phyloP scores from a whole-genome alignment of 2,888 invertebrate species.

The Leucoma salicis region DNA sequence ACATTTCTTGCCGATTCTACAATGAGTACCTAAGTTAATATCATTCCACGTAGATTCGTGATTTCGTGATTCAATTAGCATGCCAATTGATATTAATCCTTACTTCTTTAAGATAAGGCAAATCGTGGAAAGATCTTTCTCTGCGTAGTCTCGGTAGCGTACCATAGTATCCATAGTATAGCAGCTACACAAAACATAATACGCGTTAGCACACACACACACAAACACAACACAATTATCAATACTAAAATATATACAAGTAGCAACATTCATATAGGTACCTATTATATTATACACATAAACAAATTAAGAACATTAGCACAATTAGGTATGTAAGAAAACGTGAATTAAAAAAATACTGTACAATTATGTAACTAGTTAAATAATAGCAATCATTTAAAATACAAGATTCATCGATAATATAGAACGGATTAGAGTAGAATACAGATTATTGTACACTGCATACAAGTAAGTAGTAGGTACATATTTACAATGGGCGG shows the following conservation, averaged over 20 bases:
- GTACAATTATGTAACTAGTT: background rate
- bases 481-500: no score
- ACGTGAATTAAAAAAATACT: background rate
- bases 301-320: no score
- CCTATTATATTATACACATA: no score
- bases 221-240: slow-evolving; percentile 10
- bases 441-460: no score
- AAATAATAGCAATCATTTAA: no score
- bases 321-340: background rate
- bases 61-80: slow-evolving; percentile 35
- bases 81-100: slow-evolving; percentile 68
- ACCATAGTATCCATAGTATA: slow-evolving; percentile 87
- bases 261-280: slow-evolving; percentile 3
- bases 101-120: slow-evolving; percentile 90
- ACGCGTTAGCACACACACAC: slow-evolving; percentile 14
- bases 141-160: slow-evolving; percentile 88
- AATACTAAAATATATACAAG: background rate
- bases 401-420: no score
- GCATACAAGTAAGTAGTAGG: no score
- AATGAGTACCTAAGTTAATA: slow-evolving; percentile 1
- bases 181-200: slow-evolving; percentile 83
- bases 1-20: no score
- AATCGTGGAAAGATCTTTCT: slow-evolving; percentile 90
- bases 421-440: no score
- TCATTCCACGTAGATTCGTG: background rate